phyloP scores from a whole-genome alignment of 2,888 invertebrate species.

The Lasioglossum morio region DNA sequence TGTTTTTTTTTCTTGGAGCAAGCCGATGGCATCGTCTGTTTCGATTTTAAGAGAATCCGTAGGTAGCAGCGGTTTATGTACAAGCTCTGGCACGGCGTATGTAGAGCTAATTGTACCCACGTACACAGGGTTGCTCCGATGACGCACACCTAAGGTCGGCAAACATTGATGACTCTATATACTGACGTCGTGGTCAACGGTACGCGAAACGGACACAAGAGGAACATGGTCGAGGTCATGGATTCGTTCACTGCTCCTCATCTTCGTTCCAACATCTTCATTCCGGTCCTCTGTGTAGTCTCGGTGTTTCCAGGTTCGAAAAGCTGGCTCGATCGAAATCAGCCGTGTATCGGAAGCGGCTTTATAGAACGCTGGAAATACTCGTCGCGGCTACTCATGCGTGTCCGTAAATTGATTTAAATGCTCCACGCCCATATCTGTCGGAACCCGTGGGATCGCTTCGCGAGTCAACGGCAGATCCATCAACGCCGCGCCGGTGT shows the following conservation, averaged over 20 bases:
- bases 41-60: constrained; percentile 64
- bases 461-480: constrained; percentile 55
- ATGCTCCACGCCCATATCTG: constrained; percentile 67
- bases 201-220: background rate
- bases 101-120: constrained; percentile 69
- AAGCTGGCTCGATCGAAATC: constrained; percentile 20
- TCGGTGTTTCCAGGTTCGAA: background rate
- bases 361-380: constrained; percentile 52
- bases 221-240: background rate
- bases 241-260: background rate
- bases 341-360: constrained; percentile 37
- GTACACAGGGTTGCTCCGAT: constrained; percentile 66
- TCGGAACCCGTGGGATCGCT: constrained; percentile 57
- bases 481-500: constrained; percentile 51
- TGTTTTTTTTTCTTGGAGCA: background rate
- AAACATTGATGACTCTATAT: constrained; percentile 67
- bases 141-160: constrained; percentile 68
- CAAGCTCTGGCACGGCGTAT: constrained; percentile 40
- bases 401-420: constrained; percentile 72
- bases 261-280: background rate
- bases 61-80: constrained; percentile 54
- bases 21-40: constrained; percentile 42
- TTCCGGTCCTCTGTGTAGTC: background rate
- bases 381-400: constrained; percentile 58
- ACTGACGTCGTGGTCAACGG: constrained; percentile 7